These are phyloP conservation scores for Pristionchus fissidentatus DNA, from an alignment of 2,888 invertebrate genomes.

Conservation along the genomic window DNA sequence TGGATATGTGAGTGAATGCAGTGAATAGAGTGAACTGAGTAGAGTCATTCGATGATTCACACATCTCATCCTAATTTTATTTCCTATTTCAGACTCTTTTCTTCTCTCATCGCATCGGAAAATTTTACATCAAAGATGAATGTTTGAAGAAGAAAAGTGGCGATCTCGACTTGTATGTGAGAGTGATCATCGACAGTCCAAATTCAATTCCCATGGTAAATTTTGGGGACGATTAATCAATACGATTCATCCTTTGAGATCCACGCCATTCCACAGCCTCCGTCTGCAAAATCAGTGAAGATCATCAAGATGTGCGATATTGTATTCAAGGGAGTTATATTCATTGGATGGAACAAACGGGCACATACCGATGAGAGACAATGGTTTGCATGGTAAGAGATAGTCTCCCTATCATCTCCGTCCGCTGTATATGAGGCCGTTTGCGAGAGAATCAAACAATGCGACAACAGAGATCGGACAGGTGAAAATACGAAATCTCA, in stretches of 20 bases:
- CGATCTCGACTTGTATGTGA: not conserved
- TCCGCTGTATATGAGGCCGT: too few species aligned
- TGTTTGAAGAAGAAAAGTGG: not conserved
- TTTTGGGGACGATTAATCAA: not conserved
- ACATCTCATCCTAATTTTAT: too few species aligned
- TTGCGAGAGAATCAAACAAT: too few species aligned
- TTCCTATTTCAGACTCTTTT: constrained; percentile 29
- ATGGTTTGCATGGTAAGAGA: constrained; percentile 4
- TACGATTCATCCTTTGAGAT: not conserved
- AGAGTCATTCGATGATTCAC: not conserved
- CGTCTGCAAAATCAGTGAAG: not conserved
- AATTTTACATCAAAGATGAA: not conserved
- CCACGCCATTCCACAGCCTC: not conserved
- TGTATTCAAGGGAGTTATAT: constrained; percentile 7
- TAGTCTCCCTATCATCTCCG: not conserved
- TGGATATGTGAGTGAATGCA: not conserved
- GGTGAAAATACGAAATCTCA: too few species aligned
- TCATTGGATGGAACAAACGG: not conserved
- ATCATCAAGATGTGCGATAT: constrained; percentile 3
- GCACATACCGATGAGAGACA: not conserved
- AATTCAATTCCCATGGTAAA: not conserved
- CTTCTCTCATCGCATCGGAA: constrained; percentile 6
- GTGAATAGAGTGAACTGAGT: too few species aligned
- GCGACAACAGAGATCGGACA: too few species aligned
- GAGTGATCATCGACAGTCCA: not conserved